Conservation (phyloP, 2,797 vertebrate genomes). For the Carcharodon carcharias region DNA sequence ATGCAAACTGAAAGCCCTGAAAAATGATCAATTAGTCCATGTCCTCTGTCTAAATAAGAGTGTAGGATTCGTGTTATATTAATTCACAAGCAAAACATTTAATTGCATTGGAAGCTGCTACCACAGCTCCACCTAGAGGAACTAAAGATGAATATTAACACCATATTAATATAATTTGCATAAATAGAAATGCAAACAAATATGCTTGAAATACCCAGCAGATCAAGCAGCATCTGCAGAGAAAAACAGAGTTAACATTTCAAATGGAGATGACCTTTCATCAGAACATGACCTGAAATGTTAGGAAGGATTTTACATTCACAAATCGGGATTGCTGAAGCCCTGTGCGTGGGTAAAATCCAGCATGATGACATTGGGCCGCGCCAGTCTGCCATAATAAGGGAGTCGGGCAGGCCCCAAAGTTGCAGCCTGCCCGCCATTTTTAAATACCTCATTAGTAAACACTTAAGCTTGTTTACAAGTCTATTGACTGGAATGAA, state of each 20-base stretch:
- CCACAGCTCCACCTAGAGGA: neutral
- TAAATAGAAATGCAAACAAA: neutral
- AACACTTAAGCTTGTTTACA: too few species aligned
- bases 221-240: neutral
- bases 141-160: neutral
- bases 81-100: neutral
- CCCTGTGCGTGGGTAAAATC: too few species aligned
- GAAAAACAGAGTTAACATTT: neutral
- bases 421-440: too few species aligned
- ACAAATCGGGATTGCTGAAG: too few species aligned
- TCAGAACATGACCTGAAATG: neutral
- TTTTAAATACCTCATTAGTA: too few species aligned
- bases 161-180: neutral
- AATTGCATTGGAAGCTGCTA: neutral
- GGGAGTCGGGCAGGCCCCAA: too few species aligned
- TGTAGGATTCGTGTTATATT: neutral
- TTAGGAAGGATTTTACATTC: too few species aligned
- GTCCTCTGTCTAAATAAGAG: neutral
- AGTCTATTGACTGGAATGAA: too few species aligned
- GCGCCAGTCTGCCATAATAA: too few species aligned
- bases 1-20: neutral
- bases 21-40: neutral
- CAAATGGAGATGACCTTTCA: neutral
- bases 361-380: too few species aligned
- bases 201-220: neutral